Conservation (phyloP, 2,113 vertebrate genomes). For the Mandrillus leucophaeus region DNA sequence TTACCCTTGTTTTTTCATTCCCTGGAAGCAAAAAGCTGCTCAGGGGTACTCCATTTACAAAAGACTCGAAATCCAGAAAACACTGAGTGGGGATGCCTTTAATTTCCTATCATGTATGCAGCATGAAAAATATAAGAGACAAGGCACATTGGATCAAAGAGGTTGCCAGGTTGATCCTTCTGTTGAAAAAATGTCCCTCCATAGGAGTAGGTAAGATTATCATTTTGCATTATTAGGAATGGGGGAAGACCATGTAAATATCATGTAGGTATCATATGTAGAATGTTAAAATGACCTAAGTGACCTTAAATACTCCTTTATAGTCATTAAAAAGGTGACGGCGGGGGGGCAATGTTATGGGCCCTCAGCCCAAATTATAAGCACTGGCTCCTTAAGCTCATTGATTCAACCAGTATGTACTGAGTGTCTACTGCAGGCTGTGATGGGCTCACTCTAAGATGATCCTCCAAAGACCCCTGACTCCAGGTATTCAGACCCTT, state of each 20-base stretch:
- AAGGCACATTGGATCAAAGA: background rate
- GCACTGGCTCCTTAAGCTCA: background rate
- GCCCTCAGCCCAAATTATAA: background rate
- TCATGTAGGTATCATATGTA: background rate
- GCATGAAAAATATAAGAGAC: conserved; percentile 3
- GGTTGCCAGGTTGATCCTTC: background rate
- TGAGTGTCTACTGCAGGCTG: too few species aligned
- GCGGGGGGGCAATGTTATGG: accelerated
- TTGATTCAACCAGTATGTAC: too few species aligned
- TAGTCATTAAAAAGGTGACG: background rate
- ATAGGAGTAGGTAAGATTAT: background rate
- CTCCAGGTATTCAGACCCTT: background rate
- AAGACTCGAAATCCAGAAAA: conserved; percentile 20
- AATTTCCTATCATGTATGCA: background rate
- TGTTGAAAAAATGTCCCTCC: background rate
- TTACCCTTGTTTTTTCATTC: conserved; percentile 47
- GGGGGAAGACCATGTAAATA: background rate
- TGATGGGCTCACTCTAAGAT: background rate
- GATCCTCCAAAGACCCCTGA: accelerated
- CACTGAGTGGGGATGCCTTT: background rate
- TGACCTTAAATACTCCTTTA: background rate
- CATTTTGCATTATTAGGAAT: background rate
- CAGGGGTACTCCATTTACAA: conserved; percentile 30
- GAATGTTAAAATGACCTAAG: background rate
- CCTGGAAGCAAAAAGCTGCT: conserved; percentile 28